Evolutionary conservation across 2,888 invertebrate genomes (phyloP).

Genomic region (Hirtodrosophila trivittata): DNA sequence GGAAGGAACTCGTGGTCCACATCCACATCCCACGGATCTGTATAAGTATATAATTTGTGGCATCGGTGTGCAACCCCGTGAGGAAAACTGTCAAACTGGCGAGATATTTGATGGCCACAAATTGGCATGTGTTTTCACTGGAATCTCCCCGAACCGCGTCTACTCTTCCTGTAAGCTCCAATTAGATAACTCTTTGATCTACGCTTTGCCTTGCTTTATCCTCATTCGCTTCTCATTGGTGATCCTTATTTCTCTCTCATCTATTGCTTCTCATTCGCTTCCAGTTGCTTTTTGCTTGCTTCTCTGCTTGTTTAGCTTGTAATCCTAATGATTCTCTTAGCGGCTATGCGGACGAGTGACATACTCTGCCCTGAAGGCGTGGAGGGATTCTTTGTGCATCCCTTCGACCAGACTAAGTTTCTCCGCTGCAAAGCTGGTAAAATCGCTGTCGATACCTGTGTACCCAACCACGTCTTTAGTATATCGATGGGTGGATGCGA

Average conservation of each 20-base stretch:
- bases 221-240: conserved; percentile 59
- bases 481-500: conserved; percentile 85
- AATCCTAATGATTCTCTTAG: conserved; percentile 42
- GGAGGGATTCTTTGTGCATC: conserved; percentile 86
- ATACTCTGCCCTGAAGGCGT: conserved; percentile 84
- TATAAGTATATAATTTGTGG: conserved; percentile 87
- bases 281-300: conserved; percentile 8
- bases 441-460: conserved; percentile 86
- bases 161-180: conserved; percentile 58
- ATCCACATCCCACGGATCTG: conserved; percentile 86
- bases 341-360: conserved; percentile 32
- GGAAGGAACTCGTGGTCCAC: conserved; percentile 84
- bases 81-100: conserved; percentile 86
- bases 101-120: conserved; percentile 86
- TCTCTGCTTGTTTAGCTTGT: conserved; percentile 10
- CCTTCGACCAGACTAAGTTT: conserved; percentile 87
- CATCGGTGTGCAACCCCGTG: conserved; percentile 84
- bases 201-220: conserved; percentile 19
- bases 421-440: conserved; percentile 88
- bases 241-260: conserved; percentile 15
- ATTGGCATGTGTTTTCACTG: conserved; percentile 84
- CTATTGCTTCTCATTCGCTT: conserved; percentile 44
- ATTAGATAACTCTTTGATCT: background rate
- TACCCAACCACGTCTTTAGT: conserved; percentile 87
- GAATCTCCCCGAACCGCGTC: conserved; percentile 42